Conservation (phyloP, 1,140 invertebrate species). For the Cotesia typhae region DNA sequence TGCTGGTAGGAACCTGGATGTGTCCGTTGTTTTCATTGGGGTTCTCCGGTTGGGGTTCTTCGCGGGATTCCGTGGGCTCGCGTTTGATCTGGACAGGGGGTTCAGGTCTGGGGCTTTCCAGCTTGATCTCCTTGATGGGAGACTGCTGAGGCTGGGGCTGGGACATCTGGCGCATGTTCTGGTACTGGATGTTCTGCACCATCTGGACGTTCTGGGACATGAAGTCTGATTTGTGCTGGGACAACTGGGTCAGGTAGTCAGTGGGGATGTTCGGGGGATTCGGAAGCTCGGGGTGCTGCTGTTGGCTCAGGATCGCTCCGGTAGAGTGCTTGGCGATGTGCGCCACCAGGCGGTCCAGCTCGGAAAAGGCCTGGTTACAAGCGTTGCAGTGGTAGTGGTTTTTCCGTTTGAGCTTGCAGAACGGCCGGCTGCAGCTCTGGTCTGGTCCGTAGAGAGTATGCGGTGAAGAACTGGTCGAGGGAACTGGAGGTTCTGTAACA, state of each 20-base stretch:
- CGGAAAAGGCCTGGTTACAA: slow-evolving; percentile 85
- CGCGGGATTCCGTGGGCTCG: slow-evolving; percentile 63
- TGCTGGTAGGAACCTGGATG: neutral
- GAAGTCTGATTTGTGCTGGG: slow-evolving; percentile 61
- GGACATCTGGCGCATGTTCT: slow-evolving; percentile 54
- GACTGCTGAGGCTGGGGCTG: slow-evolving; percentile 35
- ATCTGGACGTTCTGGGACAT: slow-evolving; percentile 59
- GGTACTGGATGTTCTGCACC: slow-evolving; percentile 58
- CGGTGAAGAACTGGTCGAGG: slow-evolving; percentile 58
- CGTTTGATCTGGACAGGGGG: slow-evolving; percentile 55
- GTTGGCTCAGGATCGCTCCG: slow-evolving; percentile 65
- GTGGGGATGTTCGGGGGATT: slow-evolving; percentile 45
- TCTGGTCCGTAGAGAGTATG: slow-evolving; percentile 68
- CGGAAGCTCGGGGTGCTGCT: slow-evolving; percentile 55
- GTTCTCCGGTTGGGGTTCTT: slow-evolving; percentile 47
- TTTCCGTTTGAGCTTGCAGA: slow-evolving; percentile 86
- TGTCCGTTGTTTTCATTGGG: slow-evolving; percentile 43
- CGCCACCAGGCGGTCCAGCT: slow-evolving; percentile 72
- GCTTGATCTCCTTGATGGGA: slow-evolving; percentile 54
- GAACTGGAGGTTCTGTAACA: slow-evolving; percentile 61
- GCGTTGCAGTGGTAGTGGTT: slow-evolving; percentile 87
- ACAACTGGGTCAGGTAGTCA: slow-evolving; percentile 57
- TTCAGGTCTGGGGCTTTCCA: slow-evolving; percentile 50
- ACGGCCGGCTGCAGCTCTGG: slow-evolving; percentile 80
- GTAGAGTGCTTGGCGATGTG: slow-evolving; percentile 78